Evolutionary conservation across 2,797 vertebrate genomes (phyloP).

Genomic region (Sebastes jordani): DNA sequence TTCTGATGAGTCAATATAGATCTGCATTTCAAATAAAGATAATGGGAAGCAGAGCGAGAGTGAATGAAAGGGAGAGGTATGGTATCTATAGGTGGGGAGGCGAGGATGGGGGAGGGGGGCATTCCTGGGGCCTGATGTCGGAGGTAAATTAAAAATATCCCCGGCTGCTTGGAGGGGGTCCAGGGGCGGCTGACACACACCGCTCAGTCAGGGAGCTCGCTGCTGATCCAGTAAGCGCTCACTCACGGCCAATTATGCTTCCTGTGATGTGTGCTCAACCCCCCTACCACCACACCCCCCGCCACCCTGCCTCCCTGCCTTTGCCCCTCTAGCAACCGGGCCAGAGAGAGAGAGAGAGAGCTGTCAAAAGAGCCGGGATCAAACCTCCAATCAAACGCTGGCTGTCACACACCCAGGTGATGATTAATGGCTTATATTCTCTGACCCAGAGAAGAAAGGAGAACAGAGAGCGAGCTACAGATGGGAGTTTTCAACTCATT

Average conservation of each 20-base stretch:
- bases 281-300: neutral
- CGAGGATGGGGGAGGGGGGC: constrained; percentile 45
- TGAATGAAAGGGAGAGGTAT: constrained; percentile 77
- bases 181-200: constrained; percentile 66
- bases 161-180: constrained; percentile 72
- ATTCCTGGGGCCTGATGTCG: constrained; percentile 79
- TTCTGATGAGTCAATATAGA: constrained; percentile 96
- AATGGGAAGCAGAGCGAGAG: constrained; percentile 91
- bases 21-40: constrained; percentile 97
- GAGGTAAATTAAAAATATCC: constrained; percentile 81
- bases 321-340: constrained; percentile 64
- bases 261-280: constrained; percentile 74
- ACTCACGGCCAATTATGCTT: constrained; percentile 76
- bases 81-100: constrained; percentile 87
- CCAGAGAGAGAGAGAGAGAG: constrained; percentile 59
- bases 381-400: constrained; percentile 75
- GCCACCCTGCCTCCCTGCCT: constrained; percentile 41
- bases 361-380: constrained; percentile 74
- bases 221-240: constrained; percentile 76
- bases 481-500: constrained; percentile 80
- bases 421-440: constrained; percentile 86
- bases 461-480: constrained; percentile 66
- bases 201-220: constrained; percentile 71
- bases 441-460: constrained; percentile 77
- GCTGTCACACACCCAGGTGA: constrained; percentile 79